Base-by-base conservation (phyloP, 1,140 invertebrate species). In the Delia radicum region DNA sequence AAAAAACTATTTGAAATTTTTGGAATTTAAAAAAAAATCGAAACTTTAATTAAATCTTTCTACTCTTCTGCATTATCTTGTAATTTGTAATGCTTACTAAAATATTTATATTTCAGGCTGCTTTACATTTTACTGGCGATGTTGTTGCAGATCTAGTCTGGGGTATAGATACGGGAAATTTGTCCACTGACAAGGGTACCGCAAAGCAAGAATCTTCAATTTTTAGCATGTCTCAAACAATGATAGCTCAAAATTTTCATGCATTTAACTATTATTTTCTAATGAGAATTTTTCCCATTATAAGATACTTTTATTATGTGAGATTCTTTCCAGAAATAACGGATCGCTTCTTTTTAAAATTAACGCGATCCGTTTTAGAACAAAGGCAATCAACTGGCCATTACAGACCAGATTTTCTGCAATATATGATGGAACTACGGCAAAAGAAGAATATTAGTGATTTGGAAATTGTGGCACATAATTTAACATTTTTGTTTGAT, bases 381-480 rank as follows among this genome's bases (percentile, higher is more conserved):
- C 46, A 87, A 71, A 76, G 87, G 15, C 75, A 81, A n/a, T n/a
- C n/a, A n/a, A n/a, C n/a, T n/a, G 4, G 77, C 79, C 12, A 67
- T n/a, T 26, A 37, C n/a, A 37, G 71, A 63, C 79, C 77, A 8
- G 87, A 88, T 77, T 87, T 86, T 61, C 74, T 88, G 0, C 81
- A 87, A 3, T 78, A 87, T 73, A 29, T 88, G 65, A 75, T 87
- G 24, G 78, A 85, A 13, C 67, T 88, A 62, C 79, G 80, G 3
- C 79, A 83, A 74, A 86, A 81, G 73, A 84, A 80, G 80, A 83
- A 86, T 74, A 86, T 90, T n/a, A 82, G 82, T 0, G 89, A 89
- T 8, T 87, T 90, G 27, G 89, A 92, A 79, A 87, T 94, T 3
- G 84, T 90, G 37, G 87, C 88, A 3, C 88, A 90, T 81, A 83